Conservation (phyloP, 2,113 vertebrate species). For the Phalacrocorax brasilianus region DNA sequence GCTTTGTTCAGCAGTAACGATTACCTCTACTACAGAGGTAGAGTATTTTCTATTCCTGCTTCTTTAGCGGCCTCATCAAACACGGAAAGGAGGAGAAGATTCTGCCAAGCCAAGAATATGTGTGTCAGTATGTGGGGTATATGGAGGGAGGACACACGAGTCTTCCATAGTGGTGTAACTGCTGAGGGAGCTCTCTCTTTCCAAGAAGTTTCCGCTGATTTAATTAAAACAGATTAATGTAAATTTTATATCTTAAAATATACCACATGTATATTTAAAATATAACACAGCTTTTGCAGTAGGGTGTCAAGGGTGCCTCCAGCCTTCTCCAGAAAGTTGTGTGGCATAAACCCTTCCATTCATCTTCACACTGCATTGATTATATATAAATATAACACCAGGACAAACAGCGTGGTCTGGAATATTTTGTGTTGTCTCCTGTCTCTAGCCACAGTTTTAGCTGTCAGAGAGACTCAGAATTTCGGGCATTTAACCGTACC, state of each 20-base stretch:
- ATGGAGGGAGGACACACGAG: too few species aligned
- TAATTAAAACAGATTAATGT: background rate
- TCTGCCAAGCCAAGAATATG: background rate
- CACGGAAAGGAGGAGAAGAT: background rate
- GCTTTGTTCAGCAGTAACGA: background rate
- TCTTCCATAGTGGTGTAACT: background rate
- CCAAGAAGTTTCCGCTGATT: background rate
- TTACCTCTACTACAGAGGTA: background rate
- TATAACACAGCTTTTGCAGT: background rate
- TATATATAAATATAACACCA: background rate
- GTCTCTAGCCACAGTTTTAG: background rate
- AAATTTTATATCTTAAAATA: background rate
- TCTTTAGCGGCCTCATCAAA: background rate
- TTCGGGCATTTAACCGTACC: background rate
- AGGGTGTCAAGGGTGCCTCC: background rate
- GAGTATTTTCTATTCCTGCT: background rate
- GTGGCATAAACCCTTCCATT: background rate
- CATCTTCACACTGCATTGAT: background rate
- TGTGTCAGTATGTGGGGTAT: background rate
- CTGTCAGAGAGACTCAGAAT: background rate
- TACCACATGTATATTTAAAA: background rate
- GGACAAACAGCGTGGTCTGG: background rate
- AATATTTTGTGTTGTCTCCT: background rate
- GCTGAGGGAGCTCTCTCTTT: background rate
- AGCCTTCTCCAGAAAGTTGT: background rate